A percentile compares a stretch with the other conserved stretches of the same genome.
phyloP scores from a whole-genome alignment of 2,888 invertebrate species.

The Pseudococcus jackbeardsleyi region DNA sequence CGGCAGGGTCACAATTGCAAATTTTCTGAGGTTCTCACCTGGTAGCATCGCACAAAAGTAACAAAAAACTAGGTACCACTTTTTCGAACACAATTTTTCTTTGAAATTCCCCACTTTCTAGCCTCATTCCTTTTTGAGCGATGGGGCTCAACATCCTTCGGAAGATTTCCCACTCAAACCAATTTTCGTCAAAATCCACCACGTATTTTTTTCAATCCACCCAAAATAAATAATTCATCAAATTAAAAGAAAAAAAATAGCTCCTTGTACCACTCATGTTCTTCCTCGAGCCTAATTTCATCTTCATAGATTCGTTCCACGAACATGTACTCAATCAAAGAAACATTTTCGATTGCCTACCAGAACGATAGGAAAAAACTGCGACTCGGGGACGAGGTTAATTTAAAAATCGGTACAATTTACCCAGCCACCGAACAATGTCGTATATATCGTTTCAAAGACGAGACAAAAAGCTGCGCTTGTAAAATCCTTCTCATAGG shows the following conservation, averaged over 20 bases:
- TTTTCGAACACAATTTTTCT: no score
- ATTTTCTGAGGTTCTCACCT: no score
- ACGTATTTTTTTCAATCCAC: no score
- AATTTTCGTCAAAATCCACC: no score
- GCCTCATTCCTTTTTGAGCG: no score
- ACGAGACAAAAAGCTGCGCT: constrained; percentile 26
- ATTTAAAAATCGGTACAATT: constrained; percentile 27
- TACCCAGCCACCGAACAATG: background rate
- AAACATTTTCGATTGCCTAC: background rate
- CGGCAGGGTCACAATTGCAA: no score
- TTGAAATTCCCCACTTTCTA: no score
- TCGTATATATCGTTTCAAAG: constrained; percentile 16
- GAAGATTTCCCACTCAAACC: no score
- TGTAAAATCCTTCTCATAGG: background rate
- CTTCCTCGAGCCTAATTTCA: background rate
- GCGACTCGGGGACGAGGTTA: background rate
- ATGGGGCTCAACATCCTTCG: no score
- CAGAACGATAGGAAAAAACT: background rate
- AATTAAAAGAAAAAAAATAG: background rate
- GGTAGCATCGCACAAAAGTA: no score
- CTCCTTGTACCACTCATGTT: background rate
- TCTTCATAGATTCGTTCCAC: background rate
- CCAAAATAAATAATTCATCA: no score
- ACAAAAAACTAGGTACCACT: no score
- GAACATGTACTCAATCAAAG: constrained; percentile 1